Evolutionary conservation across 2,888 invertebrate genomes (phyloP), one percentile per base, ranked within the genome.

Genomic region (Lithosia quadra): DNA sequence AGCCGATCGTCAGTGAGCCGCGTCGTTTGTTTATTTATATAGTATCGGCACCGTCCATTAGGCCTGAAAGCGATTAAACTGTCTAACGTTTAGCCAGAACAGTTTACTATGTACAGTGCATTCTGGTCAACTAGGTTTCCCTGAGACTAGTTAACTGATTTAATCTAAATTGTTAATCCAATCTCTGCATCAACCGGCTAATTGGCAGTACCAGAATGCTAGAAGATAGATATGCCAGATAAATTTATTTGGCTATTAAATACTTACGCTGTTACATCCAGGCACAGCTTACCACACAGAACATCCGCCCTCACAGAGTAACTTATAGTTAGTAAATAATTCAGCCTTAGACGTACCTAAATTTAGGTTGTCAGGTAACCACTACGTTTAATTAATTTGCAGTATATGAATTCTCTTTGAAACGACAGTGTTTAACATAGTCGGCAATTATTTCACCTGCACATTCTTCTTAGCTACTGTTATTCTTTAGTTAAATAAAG

Each of bases 101-200:
- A 86, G 83, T 84, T n/a, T 84, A 81, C 79, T 80, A 76, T 72
- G 69, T 81, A 73, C 68, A 77, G 68, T 76, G 63, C 68, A 67
- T 63, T 65, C 69, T 72, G 57, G 69, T 70, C 73, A 70, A 75
- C 69, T 77, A 76, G 67, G 73, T 70, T 78, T 73, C 70, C 69
- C 77, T 80, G 75, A 81, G 82, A 85, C 85, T 86, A 69, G 79
- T 75, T 84, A 85, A 81, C 82, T 87, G 88, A 90, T 90, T 88
- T 89, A 90, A 93, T 93, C 90, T 91, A 88, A 91, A 91, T 91
- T 89, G 91, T 90, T 90, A 92, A 92, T 93, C 85, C 86, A 79
- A 90, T 90, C 87, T 86, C 80, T 72, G 81, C 84, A 89, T 89
- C 87, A 79, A 76, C 76, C 76, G 79, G 82, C 88, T 93, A 93